Base-by-base conservation (phyloP, 2,888 invertebrate genomes). In the Tinea pellionella region DNA sequence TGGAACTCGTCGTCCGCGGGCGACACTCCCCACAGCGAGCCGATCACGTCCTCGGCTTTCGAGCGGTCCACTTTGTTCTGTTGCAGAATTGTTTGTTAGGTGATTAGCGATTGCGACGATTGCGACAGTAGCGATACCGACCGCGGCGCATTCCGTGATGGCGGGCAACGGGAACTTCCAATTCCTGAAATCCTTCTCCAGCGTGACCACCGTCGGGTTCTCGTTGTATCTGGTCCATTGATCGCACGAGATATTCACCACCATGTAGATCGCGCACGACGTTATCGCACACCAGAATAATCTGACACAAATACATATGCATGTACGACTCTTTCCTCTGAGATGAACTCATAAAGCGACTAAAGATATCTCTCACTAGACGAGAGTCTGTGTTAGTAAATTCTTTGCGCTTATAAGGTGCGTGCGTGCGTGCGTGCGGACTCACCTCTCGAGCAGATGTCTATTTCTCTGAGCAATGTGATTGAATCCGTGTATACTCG, bases 151-250 rank as follows among this genome's bases (percentile, higher is more conserved):
- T 42, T 84, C 83, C 0, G 91, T 91, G 2, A 89, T 72, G 0
- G 89, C 89, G 0, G 91, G 90, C 64, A 91, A 78, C 12, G 84
- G 83, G 69, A 88, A 90, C 59, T 80, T 74, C 91, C 91, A 92
- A 42, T 88, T 87, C 53, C 91, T 71, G 70, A 85, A 91, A 74
- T 91, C 90, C 64, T 91, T 91, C 66, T 91, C 89, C 63, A 91
- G 69, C 0, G 91, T 89, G 8, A 91, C 89, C 4, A 92, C 91
- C 0, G 91, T 91, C 0, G 91, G 91, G 67, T 86, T 90, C 53
- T 89, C 89, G 53, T 78, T 80, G 74, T 88, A 92, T 1, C 90
- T 72, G 64, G 80, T 82, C 77, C 88, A 83, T 65, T 90, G 91
- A 0, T 89, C 88, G 7, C 83, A 66, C 0, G 88, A 88, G 0